Percentiles rank a stretch among this genome's conserved stretches.
Conservation (phyloP, 2,113 vertebrate genomes). For the Todiramphus saurophagus region DNA sequence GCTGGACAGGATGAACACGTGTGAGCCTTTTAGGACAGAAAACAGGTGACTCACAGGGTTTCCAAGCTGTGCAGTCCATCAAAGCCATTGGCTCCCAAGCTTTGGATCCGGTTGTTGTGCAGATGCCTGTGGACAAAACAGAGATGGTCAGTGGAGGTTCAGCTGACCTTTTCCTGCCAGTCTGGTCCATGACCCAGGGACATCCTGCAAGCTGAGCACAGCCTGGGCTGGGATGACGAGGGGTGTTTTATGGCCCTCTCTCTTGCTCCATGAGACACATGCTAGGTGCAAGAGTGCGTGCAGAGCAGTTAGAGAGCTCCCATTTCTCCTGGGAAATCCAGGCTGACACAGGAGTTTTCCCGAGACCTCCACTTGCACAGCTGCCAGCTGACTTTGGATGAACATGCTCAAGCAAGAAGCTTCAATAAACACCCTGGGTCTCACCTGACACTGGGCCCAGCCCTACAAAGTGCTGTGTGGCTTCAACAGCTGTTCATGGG, state of each 20-base stretch:
- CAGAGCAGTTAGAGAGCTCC: neutral
- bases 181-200: neutral
- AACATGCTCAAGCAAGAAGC: neutral
- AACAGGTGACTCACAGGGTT: conserved; percentile 87
- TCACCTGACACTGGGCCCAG: neutral
- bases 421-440: neutral
- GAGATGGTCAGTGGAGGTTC: neutral
- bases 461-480: fast-evolving
- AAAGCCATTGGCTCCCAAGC: conserved; percentile 86
- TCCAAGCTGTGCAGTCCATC: conserved; percentile 91
- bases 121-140: conserved; percentile 83
- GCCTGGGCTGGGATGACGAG: neutral
- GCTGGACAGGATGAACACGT: neutral
- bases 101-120: conserved; percentile 93
- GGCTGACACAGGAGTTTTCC: neutral
- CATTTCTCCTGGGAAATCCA: neutral
- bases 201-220: neutral
- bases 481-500: neutral
- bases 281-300: neutral
- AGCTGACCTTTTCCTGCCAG: neutral
- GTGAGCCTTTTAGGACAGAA: neutral
- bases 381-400: neutral
- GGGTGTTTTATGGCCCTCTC: fast-evolving
- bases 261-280: neutral
- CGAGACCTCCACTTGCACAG: neutral